Base-by-base conservation (phyloP, 1,140 invertebrate species). In the Drosophila biarmipes region DNA sequence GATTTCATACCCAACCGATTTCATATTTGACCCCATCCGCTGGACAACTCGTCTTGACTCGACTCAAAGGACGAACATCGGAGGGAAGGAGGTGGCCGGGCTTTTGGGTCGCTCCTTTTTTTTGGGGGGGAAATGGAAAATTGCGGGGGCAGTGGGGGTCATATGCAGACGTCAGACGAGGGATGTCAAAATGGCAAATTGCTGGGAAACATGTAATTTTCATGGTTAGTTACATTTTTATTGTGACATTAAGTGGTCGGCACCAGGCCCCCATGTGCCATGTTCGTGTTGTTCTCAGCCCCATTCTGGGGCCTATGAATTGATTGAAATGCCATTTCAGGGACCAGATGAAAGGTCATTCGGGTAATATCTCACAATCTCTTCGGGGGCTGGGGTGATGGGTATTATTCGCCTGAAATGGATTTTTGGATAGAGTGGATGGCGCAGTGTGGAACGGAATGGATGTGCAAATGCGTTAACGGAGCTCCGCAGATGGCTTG, bases 201-300 rank as follows among this genome's bases (percentile, higher is more conserved):
- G 80, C 84, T 89, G 84, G 76, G 79, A 84, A 87, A 87, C 84
- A 89, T 87, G 84, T 87, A 82, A 87, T 87, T 87, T 87, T 87
- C 84, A 87, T 87, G 84, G 84, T 87, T 87, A 87, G 84, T 87
- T 87, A 87, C 84, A 89, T 89, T 87, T 87, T 89, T 87, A 89
- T 87, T 87, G 84, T 87, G 84, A 84, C 84, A 87, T 87, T 87
- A 87, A 87, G 84, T 87, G 84, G 79, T 89, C 62, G 46, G 62
- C 66, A 35, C 59, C 63, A 35, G 58, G 57, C 11, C 57, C 55
- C n/a, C 29, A 31, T 31, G 29, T 31, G 27, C 49, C 42, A 42
- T 49, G 49, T 63, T 78, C 54, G 34, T 69, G 57, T 66, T 66
- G 37, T 56, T 66, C 49, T 42, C 57, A 54, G 24, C 35, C 43